Evolutionary conservation across 2,888 invertebrate species (phyloP).

Genomic region (Eucera pruinosa): DNA sequence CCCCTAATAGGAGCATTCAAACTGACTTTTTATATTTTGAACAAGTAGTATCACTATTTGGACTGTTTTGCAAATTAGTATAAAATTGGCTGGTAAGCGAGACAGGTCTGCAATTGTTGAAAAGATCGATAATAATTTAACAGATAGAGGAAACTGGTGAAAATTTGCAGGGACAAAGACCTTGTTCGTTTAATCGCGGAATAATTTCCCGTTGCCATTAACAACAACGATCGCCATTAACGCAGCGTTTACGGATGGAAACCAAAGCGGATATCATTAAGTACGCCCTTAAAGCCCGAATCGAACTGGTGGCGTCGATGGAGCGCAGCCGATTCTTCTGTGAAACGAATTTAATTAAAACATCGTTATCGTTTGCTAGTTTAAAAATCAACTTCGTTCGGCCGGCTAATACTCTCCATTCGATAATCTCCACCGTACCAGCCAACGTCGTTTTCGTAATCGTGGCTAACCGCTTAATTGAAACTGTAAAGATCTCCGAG

Average conservation of each 20-base stretch:
- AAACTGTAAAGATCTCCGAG: neutral
- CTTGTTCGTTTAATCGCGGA: conserved; percentile 25
- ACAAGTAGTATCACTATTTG: neutral
- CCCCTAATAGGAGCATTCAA: too few species aligned
- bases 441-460: neutral
- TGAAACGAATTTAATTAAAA: conserved; percentile 14
- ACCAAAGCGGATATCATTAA: conserved; percentile 20
- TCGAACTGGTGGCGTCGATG: neutral
- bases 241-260: conserved; percentile 14
- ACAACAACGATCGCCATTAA: conserved; percentile 22
- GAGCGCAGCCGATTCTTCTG: neutral
- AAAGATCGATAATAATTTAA: conserved; percentile 17
- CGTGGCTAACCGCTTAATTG: conserved; percentile 9
- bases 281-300: neutral
- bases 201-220: conserved; percentile 28
- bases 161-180: neutral
- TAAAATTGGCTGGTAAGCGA: conserved; percentile 5
- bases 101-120: conserved; percentile 29
- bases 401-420: neutral
- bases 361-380: conserved; percentile 7
- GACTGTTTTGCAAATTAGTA: conserved; percentile 18
- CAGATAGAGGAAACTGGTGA: conserved; percentile 7
- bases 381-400: neutral
- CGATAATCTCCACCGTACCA: conserved; percentile 1
- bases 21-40: too few species aligned